Evolutionary conservation across 2,888 invertebrate species (phyloP).

Genomic region (Nudaria mundana): DNA sequence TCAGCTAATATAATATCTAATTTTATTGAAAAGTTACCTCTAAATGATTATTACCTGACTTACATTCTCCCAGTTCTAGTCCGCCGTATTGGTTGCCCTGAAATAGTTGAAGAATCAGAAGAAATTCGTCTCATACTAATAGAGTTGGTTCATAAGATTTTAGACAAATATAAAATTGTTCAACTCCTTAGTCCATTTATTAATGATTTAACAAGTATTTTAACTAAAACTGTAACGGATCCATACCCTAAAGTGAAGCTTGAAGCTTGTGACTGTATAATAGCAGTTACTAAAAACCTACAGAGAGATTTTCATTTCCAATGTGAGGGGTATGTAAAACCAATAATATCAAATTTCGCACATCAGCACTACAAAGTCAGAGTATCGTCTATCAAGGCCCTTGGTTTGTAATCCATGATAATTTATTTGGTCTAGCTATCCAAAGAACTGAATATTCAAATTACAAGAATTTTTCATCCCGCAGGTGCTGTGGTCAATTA

Average conservation of each 20-base stretch:
- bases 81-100: constrained; percentile 88
- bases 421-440: not conserved
- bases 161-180: constrained; percentile 83
- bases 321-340: constrained; percentile 87
- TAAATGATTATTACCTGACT: constrained; percentile 87
- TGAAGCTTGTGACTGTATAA: constrained; percentile 87
- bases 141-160: constrained; percentile 83
- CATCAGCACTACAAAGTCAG: constrained; percentile 93
- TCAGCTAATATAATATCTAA: constrained; percentile 78
- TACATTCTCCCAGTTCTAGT: constrained; percentile 88
- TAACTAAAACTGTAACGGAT: constrained; percentile 87
- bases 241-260: constrained; percentile 91
- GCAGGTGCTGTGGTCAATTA: constrained; percentile 83
- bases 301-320: constrained; percentile 88
- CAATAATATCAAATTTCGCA: constrained; percentile 85
- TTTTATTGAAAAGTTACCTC: constrained; percentile 80
- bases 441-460: not conserved
- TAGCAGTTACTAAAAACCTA: constrained; percentile 82
- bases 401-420: constrained; percentile 73
- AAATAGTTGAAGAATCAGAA: constrained; percentile 86
- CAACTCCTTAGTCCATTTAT: constrained; percentile 84
- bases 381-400: constrained; percentile 86
- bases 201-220: constrained; percentile 88
- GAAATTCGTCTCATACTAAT: constrained; percentile 89
- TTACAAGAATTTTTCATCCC: too few relatives aligned